Evolutionary conservation across 2,888 invertebrate species (phyloP), one percentile per base, ranked within the genome.

Genomic region (Allacma fusca): DNA sequence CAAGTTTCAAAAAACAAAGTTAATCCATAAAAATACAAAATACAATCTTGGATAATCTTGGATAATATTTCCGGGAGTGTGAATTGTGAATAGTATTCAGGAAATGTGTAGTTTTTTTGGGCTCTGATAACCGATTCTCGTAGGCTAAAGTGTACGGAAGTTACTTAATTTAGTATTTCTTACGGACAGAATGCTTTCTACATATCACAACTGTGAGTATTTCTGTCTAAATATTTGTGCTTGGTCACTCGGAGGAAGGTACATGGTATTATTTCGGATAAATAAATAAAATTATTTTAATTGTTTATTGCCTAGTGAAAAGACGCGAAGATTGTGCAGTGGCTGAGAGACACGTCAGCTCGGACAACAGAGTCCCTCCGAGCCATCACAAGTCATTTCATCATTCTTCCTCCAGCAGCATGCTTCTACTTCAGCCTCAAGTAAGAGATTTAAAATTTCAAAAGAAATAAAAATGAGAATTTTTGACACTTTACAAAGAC

Each of bases 381-480:
- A 79, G 77, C 80, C 82, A 82, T 78, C 80, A 82, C 76, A 76
- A 78, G 74, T 81, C 80, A 77, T 78, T 78, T 78, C 78, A 80
- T 78, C 82, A 82, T 81, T 80, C 84, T 84, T 89, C 90, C 85
- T 89, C 94, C 93, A 94, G 94, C 91, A 95, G 94, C 91, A 95
- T 95, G 94, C 94, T 95, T 91, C 93, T 95, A 88, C 91, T 95
- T 91, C 94, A 94, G 89, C 93, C 94, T 89, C 94, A 94, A 91
- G 94, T 94, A 87, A 90, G 90, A 88, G 23, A 78, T 67, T 34
- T 77, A 59, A 62, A 70, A 57, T 68, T 12, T 40, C 40, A 68
- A 68, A 65, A 65, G 21, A 62, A 23, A 23, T 21, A 21, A 9
- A 23, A 21, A 16, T 62, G 21, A n/a, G 26, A 5, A 65, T 24